Base-by-base conservation (phyloP, 2,113 vertebrate genomes). In the Phrynosoma blainvillii region DNA sequence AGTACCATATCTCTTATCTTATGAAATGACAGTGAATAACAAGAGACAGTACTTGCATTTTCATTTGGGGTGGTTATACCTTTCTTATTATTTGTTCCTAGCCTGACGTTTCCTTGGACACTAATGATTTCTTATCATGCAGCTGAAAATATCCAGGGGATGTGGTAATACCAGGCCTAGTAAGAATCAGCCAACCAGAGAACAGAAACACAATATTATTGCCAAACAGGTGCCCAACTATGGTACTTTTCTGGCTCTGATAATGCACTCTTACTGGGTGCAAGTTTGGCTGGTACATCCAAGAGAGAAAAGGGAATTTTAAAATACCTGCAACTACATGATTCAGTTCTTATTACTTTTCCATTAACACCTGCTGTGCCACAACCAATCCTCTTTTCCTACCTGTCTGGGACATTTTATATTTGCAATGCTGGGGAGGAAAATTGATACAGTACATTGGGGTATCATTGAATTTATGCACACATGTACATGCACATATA, bases 11-110 rank as follows among this genome's bases (percentile, higher is more conserved):
- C 40, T 89, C 76, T 90, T 93, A 92, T 92, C 94, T 93, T 89
- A 90, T 91, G 93, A 95, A 94, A 94, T 94, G 81, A 93, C 87
- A 92, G 77, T 89, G 90, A 92, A 79, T 91, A 94, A 94, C 91
- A 94, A 90, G 54, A 89, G 90, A 91, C 79, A 85, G 82, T 81
- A 91, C 84, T 89, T 92, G 77, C 59, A 84, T 91, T 94, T 95
- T 93, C 71, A 95, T 62, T 94, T 94, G 73, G 86, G 79, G 54
- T 91, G 62, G 88, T 90, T 92, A 80, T 42, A 81, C 0, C 1
- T 90, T 1, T 62, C 88, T 93, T 89, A 94, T 84, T 92, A 95
- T 88, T 62, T 6, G 90, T 80, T 7, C n/a, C 47, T 87, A 91
- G 70, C 27, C 59, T 89, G 23, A 62, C 36, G 77, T 88, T 94